Base-by-base conservation (phyloP, 2,797 vertebrate genomes). In the Gobionotothen gibberifrons region DNA sequence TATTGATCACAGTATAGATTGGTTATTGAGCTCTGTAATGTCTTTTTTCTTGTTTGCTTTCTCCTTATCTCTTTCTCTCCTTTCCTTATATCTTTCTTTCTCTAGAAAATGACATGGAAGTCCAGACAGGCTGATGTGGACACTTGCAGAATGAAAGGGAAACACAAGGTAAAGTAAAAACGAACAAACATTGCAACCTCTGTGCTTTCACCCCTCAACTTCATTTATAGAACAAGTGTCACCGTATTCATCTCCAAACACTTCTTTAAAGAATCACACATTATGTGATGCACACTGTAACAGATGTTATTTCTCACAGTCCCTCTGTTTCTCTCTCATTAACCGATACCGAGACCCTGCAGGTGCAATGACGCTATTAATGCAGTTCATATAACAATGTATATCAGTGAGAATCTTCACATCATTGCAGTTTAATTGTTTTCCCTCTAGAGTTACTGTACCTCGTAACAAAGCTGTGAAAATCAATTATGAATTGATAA, bases 141-240 rank as follows among this genome's bases (percentile, higher is more conserved):
- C 93, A 99, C 98, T 26, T 99, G 98, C 94, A 96, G 97, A 94
- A 99, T 99, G 98, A 99, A 99, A 92, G 98, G 98, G 60, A 99
- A 99, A 90, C 98, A 99, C 88, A 99, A 99, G 97, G 98, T 99
- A 96, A 16, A 70, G 63, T 62, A 77, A 64, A 48, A 17, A 42
- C 46, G 44, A 44, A 47, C 55, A 59, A 43, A 44, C 47, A 22
- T 42, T 7, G 3, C 9, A 21, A 32, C 19, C 5, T 13, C 21
- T 22, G 7, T 44, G 17, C 40, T 68, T 61, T 40, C 58, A 40
- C 11, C 43, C 1, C 8, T 9, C 14, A 17, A 66, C 21, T 48
- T 69, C 26, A 74, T 76, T 73, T 76, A 65, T 72, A 71, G 83
- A 82, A 72, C 55, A 79, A 76, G 65, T 57, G 22, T 69, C 74